phyloP scores from a whole-genome alignment of 2,888 invertebrate genomes.

The Lordiphosa andalusiaca region DNA sequence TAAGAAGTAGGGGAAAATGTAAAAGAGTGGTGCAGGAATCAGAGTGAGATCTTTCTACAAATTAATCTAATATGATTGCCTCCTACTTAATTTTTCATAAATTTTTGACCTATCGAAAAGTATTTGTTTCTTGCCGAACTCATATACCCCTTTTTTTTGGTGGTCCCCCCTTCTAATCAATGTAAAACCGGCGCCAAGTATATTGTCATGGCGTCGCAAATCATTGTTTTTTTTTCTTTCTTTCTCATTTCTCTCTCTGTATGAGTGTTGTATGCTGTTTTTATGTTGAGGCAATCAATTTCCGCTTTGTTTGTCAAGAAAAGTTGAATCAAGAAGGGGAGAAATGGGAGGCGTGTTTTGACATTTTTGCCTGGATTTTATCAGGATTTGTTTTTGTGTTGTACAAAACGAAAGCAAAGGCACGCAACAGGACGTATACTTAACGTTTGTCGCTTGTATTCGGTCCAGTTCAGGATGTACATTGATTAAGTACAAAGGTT shows the following conservation, averaged over 20 bases:
- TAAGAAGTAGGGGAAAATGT: no score
- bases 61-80: no score
- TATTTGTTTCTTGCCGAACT: no score
- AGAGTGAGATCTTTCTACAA: no score
- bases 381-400: constrained; percentile 10
- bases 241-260: no score
- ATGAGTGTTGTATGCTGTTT: constrained; percentile 14
- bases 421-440: constrained; percentile 65
- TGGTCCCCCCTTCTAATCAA: not conserved
- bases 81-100: no score
- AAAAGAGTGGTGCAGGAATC: no score
- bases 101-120: no score
- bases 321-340: constrained; percentile 37
- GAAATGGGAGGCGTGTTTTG: constrained; percentile 33
- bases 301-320: constrained; percentile 66
- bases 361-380: constrained; percentile 38
- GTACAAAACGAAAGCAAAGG: constrained; percentile 61
- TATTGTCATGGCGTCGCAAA: constrained; percentile 51
- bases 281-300: constrained; percentile 63
- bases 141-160: not conserved
- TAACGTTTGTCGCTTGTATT: constrained; percentile 11
- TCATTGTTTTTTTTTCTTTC: constrained; percentile 25
- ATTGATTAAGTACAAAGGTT: no score
- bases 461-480: no score
- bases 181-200: constrained; percentile 58